Evolutionary conservation across 2,797 vertebrate genomes (phyloP).

Genomic region (Rachycentron canadum): DNA sequence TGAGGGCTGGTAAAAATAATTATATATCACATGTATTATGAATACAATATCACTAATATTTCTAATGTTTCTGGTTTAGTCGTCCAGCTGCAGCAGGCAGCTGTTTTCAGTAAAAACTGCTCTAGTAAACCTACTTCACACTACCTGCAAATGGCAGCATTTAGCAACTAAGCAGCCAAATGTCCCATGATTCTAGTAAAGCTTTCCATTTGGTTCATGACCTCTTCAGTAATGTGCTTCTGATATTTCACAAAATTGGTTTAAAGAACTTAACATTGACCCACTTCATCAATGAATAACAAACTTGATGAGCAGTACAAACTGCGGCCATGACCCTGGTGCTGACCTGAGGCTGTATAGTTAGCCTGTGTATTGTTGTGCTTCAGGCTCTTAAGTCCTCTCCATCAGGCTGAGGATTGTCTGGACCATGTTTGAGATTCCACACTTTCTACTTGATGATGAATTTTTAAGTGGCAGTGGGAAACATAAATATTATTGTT

Average conservation of each 20-base stretch:
- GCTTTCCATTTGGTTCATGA: neutral
- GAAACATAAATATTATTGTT: conserved; percentile 27
- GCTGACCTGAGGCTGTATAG: neutral
- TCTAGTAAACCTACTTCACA: neutral
- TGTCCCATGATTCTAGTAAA: neutral
- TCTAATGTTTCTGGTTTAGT: neutral
- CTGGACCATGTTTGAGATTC: conserved; percentile 58
- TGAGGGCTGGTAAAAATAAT: neutral
- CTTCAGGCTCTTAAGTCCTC: conserved; percentile 29
- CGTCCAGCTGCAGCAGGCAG: neutral
- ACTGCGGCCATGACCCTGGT: conserved; percentile 20
- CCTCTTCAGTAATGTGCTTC: neutral
- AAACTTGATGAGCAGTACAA: conserved; percentile 28
- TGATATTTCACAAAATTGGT: too few species aligned
- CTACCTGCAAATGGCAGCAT: neutral
- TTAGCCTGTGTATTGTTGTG: neutral
- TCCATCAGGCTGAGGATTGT: conserved; percentile 47
- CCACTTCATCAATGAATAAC: conserved; percentile 5
- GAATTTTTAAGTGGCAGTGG: conserved; percentile 20
- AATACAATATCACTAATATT: too few species aligned
- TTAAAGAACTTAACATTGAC: conserved; percentile 38
- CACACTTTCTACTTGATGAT: conserved; percentile 37
- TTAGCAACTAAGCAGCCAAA: neutral
- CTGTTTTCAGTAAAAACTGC: neutral
- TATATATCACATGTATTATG: neutral